phyloP scores from a whole-genome alignment of 2,113 vertebrate species.

The Dasyornis broadbenti region DNA sequence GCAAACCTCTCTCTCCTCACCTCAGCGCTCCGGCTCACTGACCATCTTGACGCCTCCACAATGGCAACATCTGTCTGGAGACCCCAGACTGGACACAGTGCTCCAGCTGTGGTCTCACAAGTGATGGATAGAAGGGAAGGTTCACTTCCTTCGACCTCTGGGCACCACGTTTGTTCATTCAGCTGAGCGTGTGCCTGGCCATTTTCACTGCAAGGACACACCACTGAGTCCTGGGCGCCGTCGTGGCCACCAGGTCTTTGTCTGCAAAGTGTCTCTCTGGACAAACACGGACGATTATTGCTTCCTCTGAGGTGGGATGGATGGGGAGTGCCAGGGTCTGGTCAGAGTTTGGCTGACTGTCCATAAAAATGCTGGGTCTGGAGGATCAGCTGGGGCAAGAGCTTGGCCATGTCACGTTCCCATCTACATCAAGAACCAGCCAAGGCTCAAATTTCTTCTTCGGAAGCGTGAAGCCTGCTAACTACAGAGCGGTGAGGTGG shows the following conservation, averaged over 20 bases:
- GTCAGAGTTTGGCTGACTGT: background rate
- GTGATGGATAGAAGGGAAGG: accelerated
- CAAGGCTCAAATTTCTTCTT: background rate
- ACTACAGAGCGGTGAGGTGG: background rate
- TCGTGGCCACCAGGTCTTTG: background rate
- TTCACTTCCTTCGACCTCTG: background rate
- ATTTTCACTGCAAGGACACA: background rate
- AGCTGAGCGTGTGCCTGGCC: background rate
- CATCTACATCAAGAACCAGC: background rate
- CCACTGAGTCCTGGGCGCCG: background rate
- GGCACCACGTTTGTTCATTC: background rate
- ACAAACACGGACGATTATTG: background rate
- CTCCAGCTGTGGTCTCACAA: background rate
- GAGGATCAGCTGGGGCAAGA: background rate
- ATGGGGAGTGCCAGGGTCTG: background rate
- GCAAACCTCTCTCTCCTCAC: background rate
- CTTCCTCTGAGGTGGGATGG: background rate
- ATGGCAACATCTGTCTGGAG: background rate
- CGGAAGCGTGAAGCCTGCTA: background rate
- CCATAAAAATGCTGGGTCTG: background rate
- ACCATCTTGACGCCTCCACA: background rate
- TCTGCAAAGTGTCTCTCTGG: background rate
- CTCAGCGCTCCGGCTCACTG: background rate
- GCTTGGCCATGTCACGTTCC: background rate
- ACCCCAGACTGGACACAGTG: background rate